Percentiles rank a stretch among this genome's conserved stretches.
Conservation (phyloP, 1,140 invertebrate species). For the Nasonia longicornis region DNA sequence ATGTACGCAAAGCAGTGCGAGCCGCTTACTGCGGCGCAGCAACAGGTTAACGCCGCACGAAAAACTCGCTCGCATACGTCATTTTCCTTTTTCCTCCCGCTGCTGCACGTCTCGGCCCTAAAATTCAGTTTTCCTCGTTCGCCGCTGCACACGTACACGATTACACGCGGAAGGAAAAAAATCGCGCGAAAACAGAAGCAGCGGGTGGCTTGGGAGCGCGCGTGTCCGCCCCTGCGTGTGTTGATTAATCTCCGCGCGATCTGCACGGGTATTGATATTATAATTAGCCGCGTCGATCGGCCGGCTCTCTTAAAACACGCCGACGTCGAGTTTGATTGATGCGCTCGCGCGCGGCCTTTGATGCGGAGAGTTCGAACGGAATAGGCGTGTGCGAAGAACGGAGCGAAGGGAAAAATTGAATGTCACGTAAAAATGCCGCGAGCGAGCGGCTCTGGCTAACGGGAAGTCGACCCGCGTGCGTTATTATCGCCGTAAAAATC, state of each 20-base stretch:
- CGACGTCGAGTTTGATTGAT: constrained; percentile 10
- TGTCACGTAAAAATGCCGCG: not conserved
- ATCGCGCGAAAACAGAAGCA: not conserved
- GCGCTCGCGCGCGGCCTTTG: constrained; percentile 1
- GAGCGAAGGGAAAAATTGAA: not conserved
- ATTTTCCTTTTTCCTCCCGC: no score
- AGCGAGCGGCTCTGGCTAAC: no score
- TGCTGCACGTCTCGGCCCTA: no score
- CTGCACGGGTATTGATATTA: constrained; percentile 31
- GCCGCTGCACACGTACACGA: no score
- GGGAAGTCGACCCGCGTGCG: not conserved
- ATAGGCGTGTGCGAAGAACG: not conserved
- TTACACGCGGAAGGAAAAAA: not conserved
- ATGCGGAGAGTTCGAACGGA: not conserved
- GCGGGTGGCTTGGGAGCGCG: not conserved
- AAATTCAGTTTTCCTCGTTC: no score
- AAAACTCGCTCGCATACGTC: no score
- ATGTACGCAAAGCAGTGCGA: no score
- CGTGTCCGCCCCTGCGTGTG: not conserved
- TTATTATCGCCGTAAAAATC: not conserved
- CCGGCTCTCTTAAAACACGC: not conserved
- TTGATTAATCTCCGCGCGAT: constrained; percentile 5
- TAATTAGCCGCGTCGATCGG: constrained; percentile 17
- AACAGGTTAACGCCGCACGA: no score
- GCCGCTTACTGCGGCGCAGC: no score